These are phyloP conservation scores for Austrolebias charrua DNA, from an alignment of 2,797 vertebrate genomes.

Conservation along the genomic window DNA sequence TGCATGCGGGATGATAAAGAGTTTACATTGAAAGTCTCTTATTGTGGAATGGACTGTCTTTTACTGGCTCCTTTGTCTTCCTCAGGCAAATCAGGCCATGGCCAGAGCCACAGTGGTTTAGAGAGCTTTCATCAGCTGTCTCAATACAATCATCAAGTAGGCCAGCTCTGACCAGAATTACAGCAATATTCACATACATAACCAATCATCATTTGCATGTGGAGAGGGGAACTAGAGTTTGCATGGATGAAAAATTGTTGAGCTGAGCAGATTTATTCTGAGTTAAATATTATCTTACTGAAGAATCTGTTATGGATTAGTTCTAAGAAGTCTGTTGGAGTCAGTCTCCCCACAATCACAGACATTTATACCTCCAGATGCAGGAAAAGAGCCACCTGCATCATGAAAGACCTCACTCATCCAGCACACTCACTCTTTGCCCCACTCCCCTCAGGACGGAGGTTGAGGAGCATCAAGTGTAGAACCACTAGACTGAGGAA, in stretches of 20 bases:
- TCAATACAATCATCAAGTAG: constrained; percentile 68
- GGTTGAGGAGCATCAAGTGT: no score
- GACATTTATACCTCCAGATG: no score
- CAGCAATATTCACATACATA: constrained; percentile 73
- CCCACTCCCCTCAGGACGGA: no score
- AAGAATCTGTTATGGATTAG: constrained; percentile 68
- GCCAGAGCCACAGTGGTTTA: constrained; percentile 72
- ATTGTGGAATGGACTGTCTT: constrained; percentile 71
- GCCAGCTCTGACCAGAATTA: constrained; percentile 76
- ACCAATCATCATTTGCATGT: constrained; percentile 65
- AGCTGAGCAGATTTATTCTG: constrained; percentile 66
- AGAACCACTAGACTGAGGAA: no score
- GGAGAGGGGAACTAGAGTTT: constrained; percentile 72
- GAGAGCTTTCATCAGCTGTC: constrained; percentile 76
- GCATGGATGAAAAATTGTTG: constrained; percentile 74
- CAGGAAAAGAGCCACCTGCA: no score
- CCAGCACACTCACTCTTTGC: no score
- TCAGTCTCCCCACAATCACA: no score
- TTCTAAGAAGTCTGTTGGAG: no score
- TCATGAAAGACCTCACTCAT: no score
- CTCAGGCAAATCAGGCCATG: constrained; percentile 68
- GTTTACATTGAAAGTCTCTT: constrained; percentile 76
- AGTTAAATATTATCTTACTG: constrained; percentile 62
- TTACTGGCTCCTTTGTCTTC: constrained; percentile 79
- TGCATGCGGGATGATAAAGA: constrained; percentile 73